Evolutionary conservation across 2,888 invertebrate genomes (phyloP).

Genomic region (Anthrax anthrax): DNA sequence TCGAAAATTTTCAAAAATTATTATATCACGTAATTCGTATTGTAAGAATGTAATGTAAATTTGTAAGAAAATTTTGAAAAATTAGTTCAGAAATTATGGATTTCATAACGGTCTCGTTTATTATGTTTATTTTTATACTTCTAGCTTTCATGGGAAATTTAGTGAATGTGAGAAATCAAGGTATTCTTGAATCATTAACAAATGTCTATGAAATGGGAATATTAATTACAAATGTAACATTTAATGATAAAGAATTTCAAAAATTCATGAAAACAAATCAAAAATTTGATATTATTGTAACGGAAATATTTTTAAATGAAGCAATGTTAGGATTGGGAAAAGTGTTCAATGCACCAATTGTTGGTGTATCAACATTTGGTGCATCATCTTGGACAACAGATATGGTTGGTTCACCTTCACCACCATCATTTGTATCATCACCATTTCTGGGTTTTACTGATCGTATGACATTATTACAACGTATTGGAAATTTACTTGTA

Average conservation of each 20-base stretch:
- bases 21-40: too few species aligned
- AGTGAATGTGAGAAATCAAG: not conserved
- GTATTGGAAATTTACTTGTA: slow-evolving; percentile 25
- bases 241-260: slow-evolving; percentile 17
- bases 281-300: slow-evolving; percentile 30
- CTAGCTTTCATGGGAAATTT: slow-evolving; percentile 1
- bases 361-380: slow-evolving; percentile 15
- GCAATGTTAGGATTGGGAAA: slow-evolving; percentile 26
- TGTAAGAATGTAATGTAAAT: too few species aligned
- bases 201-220: slow-evolving; percentile 24
- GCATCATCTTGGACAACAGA: slow-evolving; percentile 11
- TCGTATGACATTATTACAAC: slow-evolving; percentile 28
- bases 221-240: slow-evolving; percentile 15
- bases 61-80: too few species aligned
- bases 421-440: slow-evolving; percentile 27
- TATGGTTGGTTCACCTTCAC: slow-evolving; percentile 22
- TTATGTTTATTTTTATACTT: not conserved
- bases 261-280: slow-evolving; percentile 23
- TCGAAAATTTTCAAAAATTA: too few species aligned
- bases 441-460: slow-evolving; percentile 22
- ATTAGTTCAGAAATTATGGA: too few species aligned
- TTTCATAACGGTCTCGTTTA: too few species aligned
- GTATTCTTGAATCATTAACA: not conserved
- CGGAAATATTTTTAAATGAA: slow-evolving; percentile 30
- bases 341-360: slow-evolving; percentile 18